A percentile compares a stretch with the other conserved stretches of the same genome.
These are phyloP conservation scores for Rhodophaea formosa DNA, from an alignment of 2,888 invertebrate species.

Conservation along the genomic window DNA sequence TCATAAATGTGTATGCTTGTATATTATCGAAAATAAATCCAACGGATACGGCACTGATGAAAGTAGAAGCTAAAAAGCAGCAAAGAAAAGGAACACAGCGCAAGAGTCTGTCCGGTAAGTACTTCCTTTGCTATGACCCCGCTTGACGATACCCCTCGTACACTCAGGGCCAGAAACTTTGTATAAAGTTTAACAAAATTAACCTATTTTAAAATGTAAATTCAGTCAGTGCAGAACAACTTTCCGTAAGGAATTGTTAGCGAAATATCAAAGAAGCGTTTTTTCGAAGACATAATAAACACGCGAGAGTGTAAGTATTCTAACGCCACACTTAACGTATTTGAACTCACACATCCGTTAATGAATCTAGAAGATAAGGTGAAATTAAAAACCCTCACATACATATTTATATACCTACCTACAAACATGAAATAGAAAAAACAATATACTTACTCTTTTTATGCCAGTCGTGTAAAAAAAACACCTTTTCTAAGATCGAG, in stretches of 20 bases:
- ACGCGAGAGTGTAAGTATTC: too few species aligned
- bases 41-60: conserved; percentile 57
- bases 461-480: too few species aligned
- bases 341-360: too few species aligned
- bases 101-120: conserved; percentile 94
- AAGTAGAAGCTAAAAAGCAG: conserved; percentile 96
- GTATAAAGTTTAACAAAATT: conserved; percentile 29
- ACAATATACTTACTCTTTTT: too few species aligned
- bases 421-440: too few species aligned
- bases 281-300: too few species aligned
- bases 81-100: conserved; percentile 86
- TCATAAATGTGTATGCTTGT: conserved; percentile 75
- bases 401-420: too few species aligned
- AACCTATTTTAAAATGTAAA: conserved; percentile 4
- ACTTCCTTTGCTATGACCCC: conserved; percentile 72
- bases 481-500: too few species aligned
- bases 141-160: conserved; percentile 53
- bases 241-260: neutral
- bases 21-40: conserved; percentile 44
- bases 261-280: too few species aligned
- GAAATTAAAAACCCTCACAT: too few species aligned
- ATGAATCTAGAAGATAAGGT: too few species aligned
- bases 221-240: neutral
- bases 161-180: conserved; percentile 54
- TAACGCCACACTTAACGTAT: too few species aligned